Evolutionary conservation across 2,113 vertebrate species (phyloP).

Genomic region (Phocoena phocoena): DNA sequence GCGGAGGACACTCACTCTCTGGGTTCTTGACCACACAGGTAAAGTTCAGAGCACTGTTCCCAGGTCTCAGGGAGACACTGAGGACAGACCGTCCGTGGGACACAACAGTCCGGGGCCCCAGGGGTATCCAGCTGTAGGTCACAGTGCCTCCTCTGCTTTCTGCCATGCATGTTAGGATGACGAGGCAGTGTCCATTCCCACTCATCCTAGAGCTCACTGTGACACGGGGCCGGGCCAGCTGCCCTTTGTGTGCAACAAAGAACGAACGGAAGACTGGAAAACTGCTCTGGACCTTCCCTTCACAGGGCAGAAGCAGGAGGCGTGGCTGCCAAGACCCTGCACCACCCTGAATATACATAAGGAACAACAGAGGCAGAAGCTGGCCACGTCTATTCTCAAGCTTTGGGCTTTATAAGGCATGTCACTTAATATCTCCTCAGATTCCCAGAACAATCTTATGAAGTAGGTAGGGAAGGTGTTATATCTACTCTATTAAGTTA

Average conservation of each 20-base stretch:
- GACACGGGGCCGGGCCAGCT: neutral
- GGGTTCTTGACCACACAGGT: neutral
- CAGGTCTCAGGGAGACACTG: neutral
- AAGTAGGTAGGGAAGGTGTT: no score
- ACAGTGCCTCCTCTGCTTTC: neutral
- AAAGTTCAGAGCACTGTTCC: neutral
- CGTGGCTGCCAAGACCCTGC: neutral
- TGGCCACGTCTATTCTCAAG: neutral
- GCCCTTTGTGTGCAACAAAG: neutral
- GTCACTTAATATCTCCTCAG: neutral
- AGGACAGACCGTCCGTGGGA: neutral
- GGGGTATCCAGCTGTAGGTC: neutral
- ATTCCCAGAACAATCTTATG: neutral
- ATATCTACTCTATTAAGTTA: neutral
- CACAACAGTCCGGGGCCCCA: neutral
- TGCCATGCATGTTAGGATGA: neutral
- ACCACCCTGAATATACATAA: neutral
- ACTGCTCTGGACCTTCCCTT: neutral
- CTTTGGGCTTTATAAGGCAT: neutral
- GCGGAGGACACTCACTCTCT: accelerated
- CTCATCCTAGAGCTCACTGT: neutral
- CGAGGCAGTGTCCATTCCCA: neutral
- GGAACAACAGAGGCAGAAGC: neutral
- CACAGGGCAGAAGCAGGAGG: neutral
- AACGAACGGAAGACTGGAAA: neutral